phyloP scores from a whole-genome alignment of 2,888 invertebrate species.

The Isoperla grammatica region DNA sequence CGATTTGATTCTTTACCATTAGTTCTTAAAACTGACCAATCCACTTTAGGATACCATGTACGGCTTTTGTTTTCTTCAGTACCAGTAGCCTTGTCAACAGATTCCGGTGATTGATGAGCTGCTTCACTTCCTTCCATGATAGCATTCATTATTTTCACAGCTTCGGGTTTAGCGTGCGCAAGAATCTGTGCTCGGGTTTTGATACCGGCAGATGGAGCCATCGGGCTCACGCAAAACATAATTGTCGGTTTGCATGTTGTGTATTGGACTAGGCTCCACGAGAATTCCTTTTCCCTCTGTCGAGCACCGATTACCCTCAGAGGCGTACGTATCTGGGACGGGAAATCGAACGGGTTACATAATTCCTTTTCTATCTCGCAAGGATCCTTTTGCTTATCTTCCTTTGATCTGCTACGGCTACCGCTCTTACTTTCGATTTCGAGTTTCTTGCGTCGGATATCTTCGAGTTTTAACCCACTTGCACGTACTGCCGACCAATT shows the following conservation, averaged over 20 bases:
- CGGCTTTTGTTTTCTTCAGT: background rate
- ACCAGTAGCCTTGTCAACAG: background rate
- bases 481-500: conserved; percentile 26
- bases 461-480: conserved; percentile 22
- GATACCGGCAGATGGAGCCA: conserved; percentile 4
- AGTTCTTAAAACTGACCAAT: no score
- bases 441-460: conserved; percentile 22
- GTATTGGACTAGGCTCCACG: conserved; percentile 17
- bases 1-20: no score
- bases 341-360: conserved; percentile 24
- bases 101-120: background rate
- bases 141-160: conserved; percentile 19
- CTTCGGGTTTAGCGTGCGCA: conserved; percentile 19
- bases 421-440: background rate
- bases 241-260: conserved; percentile 22
- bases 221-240: conserved; percentile 23
- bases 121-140: conserved; percentile 1
- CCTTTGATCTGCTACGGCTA: background rate
- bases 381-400: conserved; percentile 14
- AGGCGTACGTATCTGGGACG: conserved; percentile 18
- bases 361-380: conserved; percentile 15
- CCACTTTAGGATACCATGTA: no score
- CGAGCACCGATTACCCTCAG: conserved; percentile 15
- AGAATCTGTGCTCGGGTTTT: conserved; percentile 20
- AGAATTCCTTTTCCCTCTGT: conserved; percentile 20